A percentile compares a stretch with the other conserved stretches of the same genome.
These are phyloP conservation scores for Hafferia zeledoni DNA, from an alignment of 2,797 vertebrate genomes.

Conservation along the genomic window DNA sequence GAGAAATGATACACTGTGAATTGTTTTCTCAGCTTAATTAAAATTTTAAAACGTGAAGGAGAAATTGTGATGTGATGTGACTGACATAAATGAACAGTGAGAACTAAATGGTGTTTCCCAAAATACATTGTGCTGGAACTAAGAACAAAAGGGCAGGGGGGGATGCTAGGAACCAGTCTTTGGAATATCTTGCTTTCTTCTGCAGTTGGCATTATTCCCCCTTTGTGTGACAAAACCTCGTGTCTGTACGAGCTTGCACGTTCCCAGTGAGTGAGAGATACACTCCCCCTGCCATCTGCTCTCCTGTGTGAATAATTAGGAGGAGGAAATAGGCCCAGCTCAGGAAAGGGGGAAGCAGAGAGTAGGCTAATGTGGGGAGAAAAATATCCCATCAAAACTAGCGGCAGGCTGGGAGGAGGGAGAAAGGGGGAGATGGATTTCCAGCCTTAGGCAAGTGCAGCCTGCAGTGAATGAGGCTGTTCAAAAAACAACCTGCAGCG, in stretches of 20 bases:
- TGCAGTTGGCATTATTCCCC: background rate
- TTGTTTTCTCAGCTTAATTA: background rate
- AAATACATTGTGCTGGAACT: background rate
- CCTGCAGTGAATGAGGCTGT: background rate
- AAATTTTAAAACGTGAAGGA: background rate
- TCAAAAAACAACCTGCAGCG: background rate
- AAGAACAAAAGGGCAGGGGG: background rate
- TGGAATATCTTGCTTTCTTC: background rate
- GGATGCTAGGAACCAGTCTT: background rate
- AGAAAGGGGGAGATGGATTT: background rate
- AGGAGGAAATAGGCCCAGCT: background rate
- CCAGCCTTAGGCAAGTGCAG: background rate
- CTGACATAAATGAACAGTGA: background rate
- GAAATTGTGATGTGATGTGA: background rate
- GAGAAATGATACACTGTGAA: background rate
- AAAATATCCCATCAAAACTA: background rate
- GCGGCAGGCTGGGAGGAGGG: background rate
- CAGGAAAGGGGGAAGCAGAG: background rate
- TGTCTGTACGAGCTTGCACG: constrained; percentile 21
- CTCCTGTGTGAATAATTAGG: constrained; percentile 24
- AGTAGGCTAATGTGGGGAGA: background rate
- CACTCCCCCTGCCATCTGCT: constrained; percentile 59
- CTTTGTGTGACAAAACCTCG: constrained; percentile 13
- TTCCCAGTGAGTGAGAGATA: background rate
- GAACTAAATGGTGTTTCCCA: background rate